Evolutionary conservation across 2,888 invertebrate species (phyloP).

Genomic region (Malthinus seriepunctatus): DNA sequence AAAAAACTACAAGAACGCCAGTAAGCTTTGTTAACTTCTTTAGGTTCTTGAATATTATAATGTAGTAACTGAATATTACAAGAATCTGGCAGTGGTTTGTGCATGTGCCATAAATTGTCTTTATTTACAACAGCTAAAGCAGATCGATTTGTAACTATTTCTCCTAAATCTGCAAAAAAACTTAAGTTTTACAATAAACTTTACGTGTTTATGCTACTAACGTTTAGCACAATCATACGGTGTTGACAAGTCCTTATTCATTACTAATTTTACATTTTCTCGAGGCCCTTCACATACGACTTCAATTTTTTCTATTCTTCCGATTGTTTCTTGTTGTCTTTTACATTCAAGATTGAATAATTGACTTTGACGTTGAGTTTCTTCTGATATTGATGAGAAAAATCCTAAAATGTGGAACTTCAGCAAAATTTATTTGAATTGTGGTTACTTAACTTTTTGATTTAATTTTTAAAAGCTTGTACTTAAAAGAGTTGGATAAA

Average conservation of each 20-base stretch:
- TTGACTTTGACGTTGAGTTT: slow-evolving; percentile 63
- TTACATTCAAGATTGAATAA: slow-evolving; percentile 79
- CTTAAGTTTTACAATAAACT: neutral
- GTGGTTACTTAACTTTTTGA: neutral
- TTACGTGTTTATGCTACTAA: slow-evolving; percentile 54
- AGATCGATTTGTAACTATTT: slow-evolving; percentile 69
- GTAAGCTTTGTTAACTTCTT: slow-evolving; percentile 76
- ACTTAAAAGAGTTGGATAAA: neutral
- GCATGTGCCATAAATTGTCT: slow-evolving; percentile 87
- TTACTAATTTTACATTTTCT: slow-evolving; percentile 73
- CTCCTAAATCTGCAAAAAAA: slow-evolving; percentile 69
- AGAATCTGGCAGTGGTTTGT: slow-evolving; percentile 72
- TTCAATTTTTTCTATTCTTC: slow-evolving; percentile 89
- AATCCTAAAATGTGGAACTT: slow-evolving; percentile 32
- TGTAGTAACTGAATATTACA: slow-evolving; percentile 67
- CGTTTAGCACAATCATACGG: slow-evolving; percentile 91
- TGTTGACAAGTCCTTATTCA: slow-evolving; percentile 92
- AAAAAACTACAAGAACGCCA: slow-evolving; percentile 93
- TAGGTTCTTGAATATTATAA: slow-evolving; percentile 65
- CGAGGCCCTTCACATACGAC: slow-evolving; percentile 78
- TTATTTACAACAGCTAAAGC: slow-evolving; percentile 83
- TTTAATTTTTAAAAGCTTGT: neutral
- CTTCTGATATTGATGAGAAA: slow-evolving; percentile 37
- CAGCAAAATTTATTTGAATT: neutral
- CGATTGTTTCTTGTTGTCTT: slow-evolving; percentile 72